These are phyloP conservation scores for Danaus plexippus DNA, from an alignment of 1,140 invertebrate species.

Conservation along the genomic window DNA sequence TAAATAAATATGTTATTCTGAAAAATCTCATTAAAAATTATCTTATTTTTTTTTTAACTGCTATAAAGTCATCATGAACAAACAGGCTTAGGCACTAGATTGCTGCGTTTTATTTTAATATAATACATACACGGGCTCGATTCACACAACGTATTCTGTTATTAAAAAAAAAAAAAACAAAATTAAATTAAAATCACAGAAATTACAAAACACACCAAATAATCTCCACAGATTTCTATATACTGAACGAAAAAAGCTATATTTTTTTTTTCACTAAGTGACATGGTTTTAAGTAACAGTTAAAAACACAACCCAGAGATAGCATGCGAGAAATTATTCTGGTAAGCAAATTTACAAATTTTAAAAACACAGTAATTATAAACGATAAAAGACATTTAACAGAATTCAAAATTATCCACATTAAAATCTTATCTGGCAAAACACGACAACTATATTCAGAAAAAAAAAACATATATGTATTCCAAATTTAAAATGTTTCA, in stretches of 20 bases:
- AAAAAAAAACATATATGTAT: too few relatives aligned
- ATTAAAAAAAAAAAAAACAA: neutral
- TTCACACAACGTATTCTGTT: neutral
- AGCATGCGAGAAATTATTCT: conserved; percentile 12
- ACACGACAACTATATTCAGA: too few relatives aligned
- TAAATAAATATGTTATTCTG: conserved; percentile 19
- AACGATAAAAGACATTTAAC: conserved; percentile 10
- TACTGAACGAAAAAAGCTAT: neutral
- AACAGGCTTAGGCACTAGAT: conserved; percentile 25
- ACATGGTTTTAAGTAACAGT: conserved; percentile 8
- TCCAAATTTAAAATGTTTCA: neutral
- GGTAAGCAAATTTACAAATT: conserved; percentile 15
- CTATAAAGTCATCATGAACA: conserved; percentile 20
- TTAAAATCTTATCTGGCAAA: neutral
- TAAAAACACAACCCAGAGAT: conserved; percentile 19
- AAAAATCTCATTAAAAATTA: conserved; percentile 14
- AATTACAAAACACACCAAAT: too few relatives aligned
- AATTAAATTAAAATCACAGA: too few relatives aligned
- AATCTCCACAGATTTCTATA: too few relatives aligned
- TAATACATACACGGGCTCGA: conserved; percentile 7
- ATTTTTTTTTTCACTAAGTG: neutral
- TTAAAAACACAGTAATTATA: conserved; percentile 11
- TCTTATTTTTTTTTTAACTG: conserved; percentile 6
- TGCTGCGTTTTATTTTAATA: conserved; percentile 19
- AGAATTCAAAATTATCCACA: conserved; percentile 1